Percentiles rank a stretch among this genome's conserved stretches.
Conservation (phyloP, 2,888 invertebrate genomes). For the Lycocerus yunnanus region DNA sequence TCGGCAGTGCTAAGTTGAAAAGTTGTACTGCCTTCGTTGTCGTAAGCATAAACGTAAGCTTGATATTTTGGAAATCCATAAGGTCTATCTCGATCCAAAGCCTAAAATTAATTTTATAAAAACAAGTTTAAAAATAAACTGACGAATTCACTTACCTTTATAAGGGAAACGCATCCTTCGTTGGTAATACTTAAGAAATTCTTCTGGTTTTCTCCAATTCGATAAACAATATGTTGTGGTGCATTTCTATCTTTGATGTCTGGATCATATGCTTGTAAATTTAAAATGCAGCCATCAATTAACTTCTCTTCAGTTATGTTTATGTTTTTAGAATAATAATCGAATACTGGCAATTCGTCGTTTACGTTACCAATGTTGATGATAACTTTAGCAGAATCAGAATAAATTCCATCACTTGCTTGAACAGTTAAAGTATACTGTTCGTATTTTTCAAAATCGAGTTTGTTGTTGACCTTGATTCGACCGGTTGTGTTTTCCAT, state of each 20-base stretch:
- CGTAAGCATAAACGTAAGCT: conserved; percentile 74
- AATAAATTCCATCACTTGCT: conserved; percentile 83
- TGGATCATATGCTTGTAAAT: conserved; percentile 80
- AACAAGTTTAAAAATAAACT: not conserved
- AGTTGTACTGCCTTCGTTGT: conserved; percentile 70
- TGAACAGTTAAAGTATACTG: conserved; percentile 82
- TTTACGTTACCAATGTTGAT: conserved; percentile 90
- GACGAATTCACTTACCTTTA: conserved; percentile 55
- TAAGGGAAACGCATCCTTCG: conserved; percentile 73
- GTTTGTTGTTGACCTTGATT: conserved; percentile 74
- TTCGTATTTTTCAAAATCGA: conserved; percentile 86
- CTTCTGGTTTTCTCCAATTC: conserved; percentile 73
- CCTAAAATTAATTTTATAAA: conserved; percentile 55
- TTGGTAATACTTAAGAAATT: conserved; percentile 74
- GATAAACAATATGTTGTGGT: conserved; percentile 79
- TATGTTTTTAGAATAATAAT: conserved; percentile 69
- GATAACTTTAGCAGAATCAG: conserved; percentile 81
- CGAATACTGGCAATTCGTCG: conserved; percentile 88
- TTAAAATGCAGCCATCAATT: conserved; percentile 71
- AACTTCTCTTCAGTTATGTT: conserved; percentile 77
- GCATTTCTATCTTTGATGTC: conserved; percentile 78
- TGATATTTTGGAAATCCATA: conserved; percentile 82
- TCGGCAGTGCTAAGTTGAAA: conserved; percentile 71
- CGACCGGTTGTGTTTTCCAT: conserved; percentile 86
- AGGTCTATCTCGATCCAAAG: conserved; percentile 88